Base-by-base conservation (phyloP, 2,888 invertebrate genomes). In the Caenorhabditis afra region DNA sequence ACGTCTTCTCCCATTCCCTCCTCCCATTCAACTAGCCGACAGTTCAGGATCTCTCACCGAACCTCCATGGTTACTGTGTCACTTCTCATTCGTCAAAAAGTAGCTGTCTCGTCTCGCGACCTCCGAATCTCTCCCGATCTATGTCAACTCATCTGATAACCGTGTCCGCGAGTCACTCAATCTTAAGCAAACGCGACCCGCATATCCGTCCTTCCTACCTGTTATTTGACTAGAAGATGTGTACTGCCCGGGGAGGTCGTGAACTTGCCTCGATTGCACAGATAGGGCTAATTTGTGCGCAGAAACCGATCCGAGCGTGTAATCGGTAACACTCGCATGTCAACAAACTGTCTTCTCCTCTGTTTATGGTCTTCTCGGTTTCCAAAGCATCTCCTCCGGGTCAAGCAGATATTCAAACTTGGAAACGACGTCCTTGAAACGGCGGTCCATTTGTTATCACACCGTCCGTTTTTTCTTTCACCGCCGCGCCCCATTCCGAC, bases 311-410 rank as follows among this genome's bases (percentile, higher is more conserved):
- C 50, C 62, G 64, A 49, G 71, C 71, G 71, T 71, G 71, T 71
- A 71, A 71, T 71, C 71, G 71, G 71, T 71, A 71, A 71, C 71
- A 71, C 62, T 68, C 68, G 68, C 68, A 68, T 71, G 71, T 64
- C 71, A 64, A 71, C 71, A 71, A 50, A 35, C 50, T 47, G 45
- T 11, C 4, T n/a, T n/a, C n/a, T 29, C 29, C 29, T 7, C 29
- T 44, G 61, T 64, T 50, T 64, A 64, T 41, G 64, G 52, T 47
- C 64, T 52, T 50, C 47, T 64, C 64, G 11, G 50, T 64, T 49
- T 29, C 64, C n/a, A n/a, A n/a, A n/a, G n/a, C n/a, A n/a, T n/a
- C n/a, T n/a, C n/a, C n/a, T 20, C 44, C 14, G 44, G 49, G 44
- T 47, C 29, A 49, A 12, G 16, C 23, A 50, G 39, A 59, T 22